A percentile compares a stretch with the other conserved stretches of the same genome.
Evolutionary conservation across 2,888 invertebrate species (phyloP).

Genomic region (Desoria tigrina): DNA sequence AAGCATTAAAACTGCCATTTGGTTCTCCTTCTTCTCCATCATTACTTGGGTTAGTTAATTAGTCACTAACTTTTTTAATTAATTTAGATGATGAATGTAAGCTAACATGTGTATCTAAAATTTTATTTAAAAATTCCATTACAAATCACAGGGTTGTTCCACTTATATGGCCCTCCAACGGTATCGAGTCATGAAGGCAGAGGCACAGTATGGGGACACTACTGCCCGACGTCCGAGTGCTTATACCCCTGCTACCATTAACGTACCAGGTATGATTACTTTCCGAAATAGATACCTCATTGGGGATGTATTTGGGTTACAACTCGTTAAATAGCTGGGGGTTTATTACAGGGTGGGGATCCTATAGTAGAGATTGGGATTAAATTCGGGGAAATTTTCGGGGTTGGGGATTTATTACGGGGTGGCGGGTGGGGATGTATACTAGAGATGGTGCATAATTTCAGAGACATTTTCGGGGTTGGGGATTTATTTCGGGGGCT

Average conservation of each 20-base stretch:
- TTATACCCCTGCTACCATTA: conserved; percentile 2
- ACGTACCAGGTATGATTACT: neutral
- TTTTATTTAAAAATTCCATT: too few relatives aligned
- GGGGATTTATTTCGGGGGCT: too few relatives aligned
- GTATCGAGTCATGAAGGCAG: conserved; percentile 17
- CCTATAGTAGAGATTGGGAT: too few relatives aligned
- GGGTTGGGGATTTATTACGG: too few relatives aligned
- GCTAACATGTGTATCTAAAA: neutral
- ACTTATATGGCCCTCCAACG: conserved; percentile 18
- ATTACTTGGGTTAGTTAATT: conserved; percentile 30
- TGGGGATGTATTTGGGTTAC: too few relatives aligned
- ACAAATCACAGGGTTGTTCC: neutral
- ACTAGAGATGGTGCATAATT: too few relatives aligned
- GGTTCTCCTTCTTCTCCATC: conserved; percentile 38
- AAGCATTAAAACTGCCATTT: conserved; percentile 37
- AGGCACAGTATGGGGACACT: conserved; percentile 8
- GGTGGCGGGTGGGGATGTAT: too few relatives aligned
- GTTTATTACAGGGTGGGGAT: too few relatives aligned
- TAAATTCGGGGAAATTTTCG: too few relatives aligned
- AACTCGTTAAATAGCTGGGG: too few relatives aligned
- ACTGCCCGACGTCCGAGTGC: neutral
- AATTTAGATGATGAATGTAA: neutral
- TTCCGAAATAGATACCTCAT: too few relatives aligned
- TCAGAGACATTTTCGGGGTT: too few relatives aligned
- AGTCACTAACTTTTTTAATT: neutral